Evolutionary conservation across 92 coral and sea anemone species (phyloP), one percentile per base, ranked within the genome.

Genomic region (Porites lobata): DNA sequence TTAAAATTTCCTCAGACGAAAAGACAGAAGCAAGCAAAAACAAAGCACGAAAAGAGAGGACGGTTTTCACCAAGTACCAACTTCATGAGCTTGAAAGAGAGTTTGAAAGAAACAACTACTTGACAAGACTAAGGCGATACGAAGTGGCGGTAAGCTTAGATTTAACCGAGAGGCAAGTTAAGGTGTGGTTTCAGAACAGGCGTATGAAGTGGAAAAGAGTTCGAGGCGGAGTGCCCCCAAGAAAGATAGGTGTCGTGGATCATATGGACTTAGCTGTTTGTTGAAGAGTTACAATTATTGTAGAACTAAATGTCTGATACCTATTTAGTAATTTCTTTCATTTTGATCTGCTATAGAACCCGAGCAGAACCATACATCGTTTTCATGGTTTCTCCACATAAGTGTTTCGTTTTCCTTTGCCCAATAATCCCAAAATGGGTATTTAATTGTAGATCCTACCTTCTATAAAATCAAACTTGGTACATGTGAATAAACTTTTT

Each of bases 111-210:
- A 95, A 93, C 58, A 95, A 95, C 84, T 95, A 95, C 87, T 69
- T 95, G 76, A 90, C 98, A 24, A 88, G 98, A 52, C 88, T 95
- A 5, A 69, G 98, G 67, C 84, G 98, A 32, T 95, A 95, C 65
- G 98, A 95, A 72, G 94, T 95, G 59, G 98, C 98, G 0, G 92
- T 95, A 19, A 85, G 93, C 69, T 76, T 95, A 66, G 98, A 95
- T 72, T 79, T 95, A 66, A 89, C 94, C 19, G 98, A 95, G 75
- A 91, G 95, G 62, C 98, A 95, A 85, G 96, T 95, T 7, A 95
- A 95, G 54, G 98, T 95, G 8, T 95, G 98, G 98, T 95, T 95
- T 78, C 98, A 95, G 82, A 95, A 95, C 90, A 80, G 98, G 78
- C 88, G 98, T 7, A 95, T 95, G 98, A 95, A 95, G 70, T 95